phyloP scores from a whole-genome alignment of 2,888 invertebrate species.

The Allacma fusca region DNA sequence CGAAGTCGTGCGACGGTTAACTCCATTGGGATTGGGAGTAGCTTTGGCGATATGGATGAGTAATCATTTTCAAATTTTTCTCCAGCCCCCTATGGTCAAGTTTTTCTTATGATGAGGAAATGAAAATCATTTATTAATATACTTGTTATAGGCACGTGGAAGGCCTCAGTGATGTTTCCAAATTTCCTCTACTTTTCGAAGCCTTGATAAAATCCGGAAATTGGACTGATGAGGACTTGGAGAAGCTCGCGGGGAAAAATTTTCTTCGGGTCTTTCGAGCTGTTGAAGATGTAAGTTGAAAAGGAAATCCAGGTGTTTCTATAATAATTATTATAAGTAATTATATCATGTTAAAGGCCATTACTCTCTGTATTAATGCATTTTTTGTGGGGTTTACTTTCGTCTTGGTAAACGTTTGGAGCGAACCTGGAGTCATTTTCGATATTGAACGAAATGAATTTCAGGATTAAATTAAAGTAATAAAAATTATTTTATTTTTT shows the following conservation, averaged over 20 bases:
- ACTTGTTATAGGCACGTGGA: constrained; percentile 54
- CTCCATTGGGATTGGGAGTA: constrained; percentile 57
- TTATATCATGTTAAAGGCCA: too few relatives aligned
- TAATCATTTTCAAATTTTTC: constrained; percentile 29
- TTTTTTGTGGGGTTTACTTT: too few relatives aligned
- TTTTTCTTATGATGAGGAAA: too few relatives aligned
- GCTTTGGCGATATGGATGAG: constrained; percentile 56
- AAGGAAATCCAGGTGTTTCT: not conserved
- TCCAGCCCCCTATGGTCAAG: too few relatives aligned
- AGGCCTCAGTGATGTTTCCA: constrained; percentile 63
- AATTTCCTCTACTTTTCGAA: constrained; percentile 63
- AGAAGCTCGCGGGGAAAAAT: constrained; percentile 63
- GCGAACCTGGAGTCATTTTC: not conserved
- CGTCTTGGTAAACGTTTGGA: too few relatives aligned
- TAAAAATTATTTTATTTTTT: constrained; percentile 15
- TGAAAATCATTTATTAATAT: too few relatives aligned
- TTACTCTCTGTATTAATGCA: not conserved
- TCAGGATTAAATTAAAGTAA: not conserved
- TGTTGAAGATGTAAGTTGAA: constrained; percentile 49
- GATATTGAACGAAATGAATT: not conserved
- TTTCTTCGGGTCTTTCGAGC: constrained; percentile 62
- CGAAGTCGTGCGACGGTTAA: constrained; percentile 52
- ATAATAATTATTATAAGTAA: too few relatives aligned
- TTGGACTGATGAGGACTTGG: constrained; percentile 63
- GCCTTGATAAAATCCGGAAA: constrained; percentile 61